A percentile compares a stretch with the other conserved stretches of the same genome.
phyloP scores from a whole-genome alignment of 2,113 vertebrate species.

The Passer montanus region DNA sequence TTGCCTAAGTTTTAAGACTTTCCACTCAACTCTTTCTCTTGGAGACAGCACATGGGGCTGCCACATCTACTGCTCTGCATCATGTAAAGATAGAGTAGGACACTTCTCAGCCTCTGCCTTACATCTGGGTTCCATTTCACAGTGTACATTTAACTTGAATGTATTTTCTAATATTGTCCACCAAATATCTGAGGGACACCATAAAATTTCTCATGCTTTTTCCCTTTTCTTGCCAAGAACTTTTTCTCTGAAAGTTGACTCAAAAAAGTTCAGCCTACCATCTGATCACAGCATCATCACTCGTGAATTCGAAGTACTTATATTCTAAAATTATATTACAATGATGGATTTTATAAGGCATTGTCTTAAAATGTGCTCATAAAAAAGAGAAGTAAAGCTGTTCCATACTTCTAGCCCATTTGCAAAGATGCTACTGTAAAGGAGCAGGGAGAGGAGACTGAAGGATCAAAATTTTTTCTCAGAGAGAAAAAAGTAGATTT shows the following conservation, averaged over 20 bases:
- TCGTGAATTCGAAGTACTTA: not conserved
- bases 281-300: not conserved
- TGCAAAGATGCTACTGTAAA: not conserved
- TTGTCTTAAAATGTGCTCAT: not conserved
- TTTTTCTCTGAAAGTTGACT: not conserved
- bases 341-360: not conserved
- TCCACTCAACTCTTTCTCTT: not conserved
- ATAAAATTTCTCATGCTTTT: not conserved
- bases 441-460: not conserved
- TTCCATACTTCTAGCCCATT: not conserved
- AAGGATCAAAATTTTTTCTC: not conserved
- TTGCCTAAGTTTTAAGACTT: not conserved
- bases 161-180: not conserved
- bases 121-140: not conserved
- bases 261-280: not conserved
- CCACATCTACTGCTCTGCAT: not conserved
- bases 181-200: not conserved
- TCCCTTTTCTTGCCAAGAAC: not conserved
- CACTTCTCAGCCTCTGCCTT: not conserved
- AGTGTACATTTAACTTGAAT: not conserved
- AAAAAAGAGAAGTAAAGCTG: not conserved
- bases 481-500: not conserved
- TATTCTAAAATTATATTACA: not conserved
- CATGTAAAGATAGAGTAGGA: accelerated
- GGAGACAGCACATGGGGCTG: not conserved